Evolutionary conservation across 2,113 vertebrate species (phyloP).

Genomic region (Thomomys bottae): DNA sequence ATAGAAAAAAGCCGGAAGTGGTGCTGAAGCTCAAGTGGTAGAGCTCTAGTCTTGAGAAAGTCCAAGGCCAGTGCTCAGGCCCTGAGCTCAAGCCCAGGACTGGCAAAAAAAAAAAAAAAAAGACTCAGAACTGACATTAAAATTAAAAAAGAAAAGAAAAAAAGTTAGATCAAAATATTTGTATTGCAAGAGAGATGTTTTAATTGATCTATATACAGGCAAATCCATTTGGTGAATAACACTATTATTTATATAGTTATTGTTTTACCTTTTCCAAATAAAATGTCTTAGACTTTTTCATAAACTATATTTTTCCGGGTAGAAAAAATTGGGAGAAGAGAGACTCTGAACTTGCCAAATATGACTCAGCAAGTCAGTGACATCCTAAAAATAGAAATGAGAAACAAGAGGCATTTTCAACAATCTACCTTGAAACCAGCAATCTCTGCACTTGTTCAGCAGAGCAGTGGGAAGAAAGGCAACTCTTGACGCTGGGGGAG

Average conservation of each 20-base stretch:
- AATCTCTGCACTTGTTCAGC: not conserved
- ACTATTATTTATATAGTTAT: conserved; percentile 10
- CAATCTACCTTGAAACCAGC: conserved; percentile 36
- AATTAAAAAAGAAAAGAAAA: too few relatives aligned
- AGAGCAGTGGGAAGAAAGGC: not conserved
- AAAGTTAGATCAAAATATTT: conserved; percentile 56
- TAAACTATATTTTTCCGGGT: conserved; percentile 41
- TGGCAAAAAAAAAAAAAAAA: not conserved
- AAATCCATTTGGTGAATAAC: conserved; percentile 39
- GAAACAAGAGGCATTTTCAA: conserved; percentile 33
- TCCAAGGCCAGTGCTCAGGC: too few relatives aligned
- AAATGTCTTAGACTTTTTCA: conserved; percentile 47
- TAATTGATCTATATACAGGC: conserved; percentile 26
- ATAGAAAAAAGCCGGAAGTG: too few relatives aligned
- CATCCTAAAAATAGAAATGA: conserved; percentile 60
- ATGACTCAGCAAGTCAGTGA: conserved; percentile 71
- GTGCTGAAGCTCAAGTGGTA: too few relatives aligned
- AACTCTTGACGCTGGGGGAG: not conserved
- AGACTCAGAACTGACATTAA: not conserved
- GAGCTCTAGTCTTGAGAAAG: too few relatives aligned
- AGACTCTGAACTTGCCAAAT: conserved; percentile 60
- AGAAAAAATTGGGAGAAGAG: not conserved
- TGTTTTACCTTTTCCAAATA: conserved; percentile 31
- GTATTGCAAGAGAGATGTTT: conserved; percentile 33
- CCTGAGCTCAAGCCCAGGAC: too few relatives aligned